These are phyloP conservation scores for Eutrigla gurnardus DNA, from an alignment of 2,797 vertebrate genomes.

Conservation along the genomic window DNA sequence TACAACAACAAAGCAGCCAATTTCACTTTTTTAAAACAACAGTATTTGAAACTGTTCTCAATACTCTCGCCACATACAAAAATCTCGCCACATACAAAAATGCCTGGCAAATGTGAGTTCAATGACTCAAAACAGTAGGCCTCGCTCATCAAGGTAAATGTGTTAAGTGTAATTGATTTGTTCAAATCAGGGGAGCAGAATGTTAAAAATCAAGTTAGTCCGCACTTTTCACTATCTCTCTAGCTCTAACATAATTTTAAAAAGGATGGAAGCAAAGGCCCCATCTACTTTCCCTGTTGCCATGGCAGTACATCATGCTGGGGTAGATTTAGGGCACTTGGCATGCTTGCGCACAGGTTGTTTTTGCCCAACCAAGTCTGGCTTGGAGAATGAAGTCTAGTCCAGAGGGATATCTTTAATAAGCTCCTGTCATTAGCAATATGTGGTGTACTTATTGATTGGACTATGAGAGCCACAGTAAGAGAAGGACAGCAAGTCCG, in stretches of 20 bases:
- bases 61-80: neutral
- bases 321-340: slow-evolving; percentile 68
- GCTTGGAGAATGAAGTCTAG: slow-evolving; percentile 59
- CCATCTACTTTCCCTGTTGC: slow-evolving; percentile 62
- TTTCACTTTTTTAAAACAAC: neutral
- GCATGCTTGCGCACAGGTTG: slow-evolving; percentile 76
- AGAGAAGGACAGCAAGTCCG: slow-evolving; percentile 31
- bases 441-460: slow-evolving; percentile 77
- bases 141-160: slow-evolving; percentile 22
- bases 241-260: slow-evolving; percentile 26
- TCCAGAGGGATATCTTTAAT: slow-evolving; percentile 77
- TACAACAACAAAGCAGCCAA: neutral
- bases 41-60: slow-evolving; percentile 31
- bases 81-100: neutral
- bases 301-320: slow-evolving; percentile 60
- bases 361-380: slow-evolving; percentile 62
- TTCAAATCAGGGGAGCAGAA: slow-evolving; percentile 17
- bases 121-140: slow-evolving; percentile 19
- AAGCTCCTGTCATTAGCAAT: slow-evolving; percentile 74
- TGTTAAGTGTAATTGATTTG: slow-evolving; percentile 7
- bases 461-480: slow-evolving; percentile 35
- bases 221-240: slow-evolving; percentile 12
- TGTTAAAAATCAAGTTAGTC: slow-evolving; percentile 6
- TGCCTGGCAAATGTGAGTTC: slow-evolving; percentile 22
- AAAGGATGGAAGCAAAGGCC: slow-evolving; percentile 42